A percentile compares a stretch with the other conserved stretches of the same genome.
Conservation (phyloP, 1,140 invertebrate genomes). For the Coelopa frigida region DNA sequence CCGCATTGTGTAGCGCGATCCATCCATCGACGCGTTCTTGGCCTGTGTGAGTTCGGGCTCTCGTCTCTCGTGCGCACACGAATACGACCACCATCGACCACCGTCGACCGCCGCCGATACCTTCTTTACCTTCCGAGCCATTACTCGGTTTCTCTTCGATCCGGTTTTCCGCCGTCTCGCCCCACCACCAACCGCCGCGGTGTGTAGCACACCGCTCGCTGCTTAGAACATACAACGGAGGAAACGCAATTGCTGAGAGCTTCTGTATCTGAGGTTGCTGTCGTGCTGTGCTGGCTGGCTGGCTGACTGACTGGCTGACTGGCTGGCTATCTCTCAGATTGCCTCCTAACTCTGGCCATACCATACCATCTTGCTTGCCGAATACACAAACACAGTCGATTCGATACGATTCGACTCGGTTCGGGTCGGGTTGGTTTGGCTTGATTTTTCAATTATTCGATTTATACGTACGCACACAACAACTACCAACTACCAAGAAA, state of each 20-base stretch:
- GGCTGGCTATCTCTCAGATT: constrained; percentile 1
- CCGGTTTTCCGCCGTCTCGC: constrained; percentile 7
- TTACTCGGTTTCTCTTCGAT: neutral
- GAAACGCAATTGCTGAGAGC: constrained; percentile 40
- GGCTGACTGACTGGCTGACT: neutral
- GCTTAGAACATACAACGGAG: no score
- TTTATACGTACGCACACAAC: no score
- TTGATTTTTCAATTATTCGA: no score
- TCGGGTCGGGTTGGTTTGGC: no score
- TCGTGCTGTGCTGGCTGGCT: neutral
- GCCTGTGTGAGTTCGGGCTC: neutral
- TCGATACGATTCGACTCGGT: no score
- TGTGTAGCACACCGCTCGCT: neutral
- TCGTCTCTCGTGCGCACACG: constrained; percentile 1
- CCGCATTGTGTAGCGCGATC: neutral
- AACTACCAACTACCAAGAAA: no score
- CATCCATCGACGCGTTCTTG: neutral
- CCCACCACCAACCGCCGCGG: neutral
- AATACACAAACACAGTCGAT: no score
- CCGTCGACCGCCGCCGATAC: neutral
- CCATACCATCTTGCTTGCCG: no score
- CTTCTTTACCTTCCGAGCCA: neutral
- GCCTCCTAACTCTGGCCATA: neutral
- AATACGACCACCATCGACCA: neutral
- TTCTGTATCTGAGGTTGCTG: constrained; percentile 28